A percentile compares a stretch with the other conserved stretches of the same genome.
Conservation (phyloP, 2,113 vertebrate genomes). For the Bubo blakistoni region DNA sequence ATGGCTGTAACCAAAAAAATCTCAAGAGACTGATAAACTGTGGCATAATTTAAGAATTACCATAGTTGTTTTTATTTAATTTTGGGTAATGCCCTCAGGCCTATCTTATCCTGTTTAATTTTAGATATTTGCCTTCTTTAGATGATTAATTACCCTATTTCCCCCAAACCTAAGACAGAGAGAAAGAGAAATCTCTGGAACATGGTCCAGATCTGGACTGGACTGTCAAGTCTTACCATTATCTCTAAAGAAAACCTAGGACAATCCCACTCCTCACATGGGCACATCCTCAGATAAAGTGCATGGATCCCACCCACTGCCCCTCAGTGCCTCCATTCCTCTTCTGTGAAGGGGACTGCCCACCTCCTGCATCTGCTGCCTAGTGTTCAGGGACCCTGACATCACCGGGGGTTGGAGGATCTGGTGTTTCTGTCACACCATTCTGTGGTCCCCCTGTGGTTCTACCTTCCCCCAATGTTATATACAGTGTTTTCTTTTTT, state of each 20-base stretch:
- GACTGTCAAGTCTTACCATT: neutral
- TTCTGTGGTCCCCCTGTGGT: neutral
- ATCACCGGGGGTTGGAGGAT: neutral
- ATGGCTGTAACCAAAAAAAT: neutral
- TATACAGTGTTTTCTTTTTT: neutral
- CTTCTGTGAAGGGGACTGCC: neutral
- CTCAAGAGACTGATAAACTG: neutral
- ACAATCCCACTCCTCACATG: neutral
- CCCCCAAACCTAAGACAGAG: neutral
- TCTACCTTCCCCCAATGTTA: neutral
- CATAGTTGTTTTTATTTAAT: neutral
- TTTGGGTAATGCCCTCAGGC: neutral
- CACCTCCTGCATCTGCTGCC: neutral
- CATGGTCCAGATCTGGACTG: fast-evolving
- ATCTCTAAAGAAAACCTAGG: neutral
- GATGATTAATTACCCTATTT: neutral
- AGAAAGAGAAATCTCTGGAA: neutral
- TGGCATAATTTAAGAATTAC: neutral
- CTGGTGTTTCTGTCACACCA: neutral
- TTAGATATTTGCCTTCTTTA: neutral
- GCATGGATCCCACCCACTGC: neutral
- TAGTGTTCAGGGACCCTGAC: neutral
- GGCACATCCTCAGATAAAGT: neutral
- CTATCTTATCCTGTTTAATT: neutral
- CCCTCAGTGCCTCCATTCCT: fast-evolving